Conservation (phyloP, 1,140 invertebrate species). For the Listronotus bonariensis region DNA sequence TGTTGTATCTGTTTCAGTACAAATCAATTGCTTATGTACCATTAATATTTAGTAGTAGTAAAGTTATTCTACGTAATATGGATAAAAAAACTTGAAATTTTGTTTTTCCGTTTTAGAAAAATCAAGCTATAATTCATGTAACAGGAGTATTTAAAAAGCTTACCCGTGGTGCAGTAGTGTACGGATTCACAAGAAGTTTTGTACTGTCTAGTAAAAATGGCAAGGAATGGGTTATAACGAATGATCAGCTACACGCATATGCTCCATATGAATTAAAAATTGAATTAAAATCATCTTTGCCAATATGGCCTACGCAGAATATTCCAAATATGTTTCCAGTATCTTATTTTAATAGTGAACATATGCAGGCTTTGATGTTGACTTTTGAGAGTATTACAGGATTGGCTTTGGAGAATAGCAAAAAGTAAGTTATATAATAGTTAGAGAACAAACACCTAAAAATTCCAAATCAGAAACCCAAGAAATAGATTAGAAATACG, state of each 20-base stretch:
- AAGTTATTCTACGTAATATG: too few species aligned
- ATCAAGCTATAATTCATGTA: background rate
- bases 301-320: background rate
- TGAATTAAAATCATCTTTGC: too few species aligned
- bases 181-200: background rate
- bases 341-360: background rate
- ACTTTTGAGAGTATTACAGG: slow-evolving; percentile 1
- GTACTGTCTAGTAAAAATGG: background rate
- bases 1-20: too few species aligned
- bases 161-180: background rate
- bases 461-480: too few species aligned
- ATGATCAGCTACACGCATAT: background rate
- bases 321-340: background rate
- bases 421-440: slow-evolving; percentile 6
- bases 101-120: background rate
- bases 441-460: too few species aligned
- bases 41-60: too few species aligned
- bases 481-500: too few species aligned
- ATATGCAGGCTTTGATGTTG: background rate
- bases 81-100: too few species aligned
- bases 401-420: background rate
- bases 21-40: too few species aligned
- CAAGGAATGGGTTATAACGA: slow-evolving; percentile 1
- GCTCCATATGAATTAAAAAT: background rate
- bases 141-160: background rate